phyloP scores from a whole-genome alignment of 2,113 vertebrate genomes.

The Gadus chalcogrammus region DNA sequence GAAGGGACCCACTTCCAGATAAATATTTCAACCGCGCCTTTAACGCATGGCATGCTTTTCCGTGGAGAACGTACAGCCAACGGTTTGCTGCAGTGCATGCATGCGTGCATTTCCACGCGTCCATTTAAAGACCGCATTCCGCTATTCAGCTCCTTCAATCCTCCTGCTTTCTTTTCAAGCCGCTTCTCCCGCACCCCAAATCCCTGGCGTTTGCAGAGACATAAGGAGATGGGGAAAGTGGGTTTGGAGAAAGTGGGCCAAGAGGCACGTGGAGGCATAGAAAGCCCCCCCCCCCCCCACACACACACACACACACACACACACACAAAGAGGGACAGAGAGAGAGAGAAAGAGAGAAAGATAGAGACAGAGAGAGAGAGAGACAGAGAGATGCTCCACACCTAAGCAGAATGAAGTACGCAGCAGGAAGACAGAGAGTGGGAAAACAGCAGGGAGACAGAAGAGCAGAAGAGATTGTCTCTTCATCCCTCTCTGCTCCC shows the following conservation, averaged over 20 bases:
- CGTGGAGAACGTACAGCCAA: not conserved
- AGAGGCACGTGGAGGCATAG: conserved; percentile 23
- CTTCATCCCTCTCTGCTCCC: not conserved
- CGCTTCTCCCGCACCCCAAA: conserved; percentile 9
- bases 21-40: no score
- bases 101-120: not conserved
- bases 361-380: no score
- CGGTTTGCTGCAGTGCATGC: not conserved
- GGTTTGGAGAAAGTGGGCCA: conserved; percentile 44
- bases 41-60: not conserved
- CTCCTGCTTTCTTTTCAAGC: not conserved
- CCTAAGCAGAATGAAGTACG: no score
- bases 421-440: no score
- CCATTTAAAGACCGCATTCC: not conserved
- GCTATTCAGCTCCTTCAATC: no score
- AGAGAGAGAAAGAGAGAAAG: no score
- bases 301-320: no score
- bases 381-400: no score
- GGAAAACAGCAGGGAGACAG: not conserved
- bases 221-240: not conserved
- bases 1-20: no score
- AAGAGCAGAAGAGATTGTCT: not conserved
- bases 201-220: conserved; percentile 40
- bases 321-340: no score
- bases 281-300: no score